Evolutionary conservation across 2,797 vertebrate genomes (phyloP).

Genomic region (Alectoris magna): DNA sequence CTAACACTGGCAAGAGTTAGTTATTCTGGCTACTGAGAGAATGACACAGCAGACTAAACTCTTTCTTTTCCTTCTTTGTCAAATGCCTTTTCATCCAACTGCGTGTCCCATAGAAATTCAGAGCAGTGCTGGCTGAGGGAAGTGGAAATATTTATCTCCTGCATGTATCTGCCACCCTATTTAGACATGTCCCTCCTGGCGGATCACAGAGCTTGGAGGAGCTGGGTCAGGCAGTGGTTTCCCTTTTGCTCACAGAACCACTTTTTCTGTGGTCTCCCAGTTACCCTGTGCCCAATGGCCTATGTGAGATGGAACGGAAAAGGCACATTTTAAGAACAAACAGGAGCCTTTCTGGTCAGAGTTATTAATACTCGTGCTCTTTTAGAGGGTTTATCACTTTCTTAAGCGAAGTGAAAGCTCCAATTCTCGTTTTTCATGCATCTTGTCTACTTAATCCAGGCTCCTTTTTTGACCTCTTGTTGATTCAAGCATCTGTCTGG

Average conservation of each 20-base stretch:
- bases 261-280: not conserved
- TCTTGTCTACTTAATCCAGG: not conserved
- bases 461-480: not conserved
- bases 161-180: not conserved
- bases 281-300: not conserved
- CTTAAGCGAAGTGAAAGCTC: not conserved
- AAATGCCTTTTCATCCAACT: not conserved
- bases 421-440: not conserved
- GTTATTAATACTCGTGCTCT: not conserved
- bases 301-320: not conserved
- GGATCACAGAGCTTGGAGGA: not conserved
- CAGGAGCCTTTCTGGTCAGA: not conserved
- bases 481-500: not conserved
- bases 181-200: not conserved
- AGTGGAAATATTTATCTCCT: conserved; percentile 1
- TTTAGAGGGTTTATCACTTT: not conserved
- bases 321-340: not conserved
- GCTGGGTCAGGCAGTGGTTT: not conserved
- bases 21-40: conserved; percentile 3
- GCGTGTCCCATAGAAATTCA: not conserved
- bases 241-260: not conserved
- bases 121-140: not conserved
- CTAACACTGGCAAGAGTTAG: not conserved
- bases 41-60: conserved; percentile 15
- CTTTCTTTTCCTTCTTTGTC: not conserved